Conservation (phyloP, 2,113 vertebrate genomes). For the Anas platyrhynchos region DNA sequence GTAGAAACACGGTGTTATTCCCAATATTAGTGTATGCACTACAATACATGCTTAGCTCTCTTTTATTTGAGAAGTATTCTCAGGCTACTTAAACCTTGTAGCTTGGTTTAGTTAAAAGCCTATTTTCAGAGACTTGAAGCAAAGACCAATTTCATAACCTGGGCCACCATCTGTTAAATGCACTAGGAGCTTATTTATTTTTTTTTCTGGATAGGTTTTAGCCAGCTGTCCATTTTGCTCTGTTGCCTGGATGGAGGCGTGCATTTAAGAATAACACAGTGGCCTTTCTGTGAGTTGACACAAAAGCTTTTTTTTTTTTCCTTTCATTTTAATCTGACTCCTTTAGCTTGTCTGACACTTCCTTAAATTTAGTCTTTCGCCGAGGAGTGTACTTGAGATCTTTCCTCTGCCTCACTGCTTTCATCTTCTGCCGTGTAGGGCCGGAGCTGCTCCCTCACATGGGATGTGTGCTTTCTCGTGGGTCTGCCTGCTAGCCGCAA, state of each 20-base stretch:
- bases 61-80: not conserved
- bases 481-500: not conserved
- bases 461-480: not conserved
- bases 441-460: not conserved
- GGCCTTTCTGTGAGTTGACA: slow-evolving; percentile 57
- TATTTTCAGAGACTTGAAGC: not conserved
- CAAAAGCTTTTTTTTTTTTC: slow-evolving; percentile 44
- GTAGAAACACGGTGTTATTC: not conserved
- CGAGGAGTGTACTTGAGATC: slow-evolving; percentile 21
- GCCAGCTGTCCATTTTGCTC: slow-evolving; percentile 60
- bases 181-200: slow-evolving; percentile 23
- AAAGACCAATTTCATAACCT: slow-evolving; percentile 56
- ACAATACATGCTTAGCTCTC: not conserved
- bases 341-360: slow-evolving; percentile 42
- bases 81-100: not conserved
- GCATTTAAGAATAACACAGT: slow-evolving; percentile 43
- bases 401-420: not conserved
- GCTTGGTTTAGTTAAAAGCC: slow-evolving; percentile 13
- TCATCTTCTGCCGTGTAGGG: not conserved
- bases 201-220: slow-evolving; percentile 45
- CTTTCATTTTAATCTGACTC: slow-evolving; percentile 42
- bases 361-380: slow-evolving; percentile 51
- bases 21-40: not conserved
- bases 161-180: slow-evolving; percentile 61
- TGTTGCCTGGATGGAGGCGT: slow-evolving; percentile 43